Evolutionary conservation across 2,888 invertebrate species (phyloP).

Genomic region (Conomelus anceps): DNA sequence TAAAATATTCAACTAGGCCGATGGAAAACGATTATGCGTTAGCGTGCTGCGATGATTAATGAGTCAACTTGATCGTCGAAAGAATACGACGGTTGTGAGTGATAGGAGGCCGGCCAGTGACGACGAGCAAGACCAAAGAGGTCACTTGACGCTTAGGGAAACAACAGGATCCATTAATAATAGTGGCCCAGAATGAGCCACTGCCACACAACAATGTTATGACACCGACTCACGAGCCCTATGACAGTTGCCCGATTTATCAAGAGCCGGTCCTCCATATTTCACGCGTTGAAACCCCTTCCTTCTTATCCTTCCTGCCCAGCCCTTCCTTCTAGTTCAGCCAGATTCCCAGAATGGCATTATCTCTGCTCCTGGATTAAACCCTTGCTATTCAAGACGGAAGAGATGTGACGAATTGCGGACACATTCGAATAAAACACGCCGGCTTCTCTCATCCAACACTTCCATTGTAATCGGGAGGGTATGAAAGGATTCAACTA

Average conservation of each 20-base stretch:
- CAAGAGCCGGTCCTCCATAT: not conserved
- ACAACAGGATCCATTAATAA: slow-evolving; percentile 1
- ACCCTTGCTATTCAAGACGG: not conserved
- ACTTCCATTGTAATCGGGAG: not conserved
- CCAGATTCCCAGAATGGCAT: not conserved
- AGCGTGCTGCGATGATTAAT: not conserved
- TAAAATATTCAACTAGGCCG: not conserved
- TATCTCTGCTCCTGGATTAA: not conserved
- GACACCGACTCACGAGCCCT: not conserved
- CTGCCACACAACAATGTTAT: not conserved
- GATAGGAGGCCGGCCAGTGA: too few relatives aligned
- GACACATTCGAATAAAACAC: not conserved
- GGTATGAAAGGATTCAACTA: not conserved
- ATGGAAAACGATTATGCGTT: not conserved
- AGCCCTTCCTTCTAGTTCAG: too few relatives aligned
- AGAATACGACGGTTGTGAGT: not conserved
- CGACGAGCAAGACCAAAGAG: not conserved
- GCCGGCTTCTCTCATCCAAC: too few relatives aligned
- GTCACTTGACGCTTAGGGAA: not conserved
- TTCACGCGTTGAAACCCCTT: not conserved
- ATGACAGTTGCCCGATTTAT: not conserved
- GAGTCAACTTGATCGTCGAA: not conserved
- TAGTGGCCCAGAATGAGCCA: not conserved
- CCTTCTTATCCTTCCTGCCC: not conserved
- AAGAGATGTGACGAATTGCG: not conserved